Conservation (phyloP, 2,113 vertebrate species). For the Dicaeum eximium region DNA sequence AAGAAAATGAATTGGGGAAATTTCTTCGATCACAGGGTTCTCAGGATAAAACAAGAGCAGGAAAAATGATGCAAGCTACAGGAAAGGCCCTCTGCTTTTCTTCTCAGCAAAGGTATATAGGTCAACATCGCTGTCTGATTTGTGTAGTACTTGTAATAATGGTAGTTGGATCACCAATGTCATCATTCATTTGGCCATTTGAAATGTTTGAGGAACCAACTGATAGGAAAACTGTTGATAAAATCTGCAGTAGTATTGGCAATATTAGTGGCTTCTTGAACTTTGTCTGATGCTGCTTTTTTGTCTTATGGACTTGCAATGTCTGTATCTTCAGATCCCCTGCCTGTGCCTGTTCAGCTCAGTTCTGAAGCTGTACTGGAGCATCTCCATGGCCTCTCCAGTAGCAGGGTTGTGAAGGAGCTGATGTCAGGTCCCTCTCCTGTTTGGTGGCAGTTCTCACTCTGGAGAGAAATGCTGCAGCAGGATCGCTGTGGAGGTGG, state of each 20-base stretch:
- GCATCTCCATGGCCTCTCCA: neutral
- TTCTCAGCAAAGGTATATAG: conserved; percentile 92
- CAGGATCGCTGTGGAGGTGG: neutral
- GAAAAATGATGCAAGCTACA: conserved; percentile 98
- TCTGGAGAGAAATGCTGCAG: neutral
- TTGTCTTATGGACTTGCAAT: rapidly evolving
- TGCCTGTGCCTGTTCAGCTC: neutral
- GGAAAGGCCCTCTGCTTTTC: conserved; percentile 98
- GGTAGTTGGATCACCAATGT: neutral
- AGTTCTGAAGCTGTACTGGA: neutral
- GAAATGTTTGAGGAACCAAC: neutral
- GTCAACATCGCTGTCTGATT: neutral
- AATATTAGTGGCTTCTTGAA: neutral
- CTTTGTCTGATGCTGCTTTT: neutral
- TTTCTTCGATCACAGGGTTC: conserved; percentile 94
- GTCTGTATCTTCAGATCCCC: neutral
- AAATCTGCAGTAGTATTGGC: neutral
- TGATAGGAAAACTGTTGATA: neutral
- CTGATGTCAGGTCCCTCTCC: neutral
- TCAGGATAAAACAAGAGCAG: conserved; percentile 93
- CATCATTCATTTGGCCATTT: neutral
- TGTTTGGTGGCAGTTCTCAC: neutral
- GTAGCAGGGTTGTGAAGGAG: neutral
- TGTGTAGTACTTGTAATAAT: neutral
- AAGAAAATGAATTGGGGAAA: conserved; percentile 95